Base-by-base conservation (phyloP, 2,888 invertebrate genomes). In the Andrena trimmerana region DNA sequence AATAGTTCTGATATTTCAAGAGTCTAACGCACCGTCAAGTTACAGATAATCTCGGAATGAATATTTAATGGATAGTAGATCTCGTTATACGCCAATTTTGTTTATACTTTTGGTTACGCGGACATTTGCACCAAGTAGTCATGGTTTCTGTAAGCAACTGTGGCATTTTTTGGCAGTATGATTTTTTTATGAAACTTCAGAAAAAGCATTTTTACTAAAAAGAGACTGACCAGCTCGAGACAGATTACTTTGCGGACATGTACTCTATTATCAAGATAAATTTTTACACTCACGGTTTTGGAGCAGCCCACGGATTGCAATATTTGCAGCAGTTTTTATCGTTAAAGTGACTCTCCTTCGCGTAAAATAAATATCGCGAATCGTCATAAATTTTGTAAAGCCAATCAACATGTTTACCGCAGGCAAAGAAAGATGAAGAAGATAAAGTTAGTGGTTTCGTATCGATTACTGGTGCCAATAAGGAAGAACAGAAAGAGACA, bases 401-500 rank as follows among this genome's bases (percentile, higher is more conserved):
- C 16, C 6, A 71, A 66, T 66, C 10, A 65, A 54, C 73, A 48
- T 60, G 7, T 72, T 78, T 29, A 70, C 88, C 88, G 57, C 79
- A 95, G 93, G 95, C 96, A 0, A 91, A 94, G 8, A 95, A 96
- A 88, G 96, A 96, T 91, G 93, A 95, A 88, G 95, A 95, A 90
- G 95, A 95, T 42, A 95, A 95, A 81, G 94, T 96, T 2, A 95
- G 96, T 57, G 96, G 96, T 5, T 95, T 95, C 29, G 94, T 96
- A 29, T 85, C 93, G 59, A 95, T 96, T 87, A 94, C 95, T 65
- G 95, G 94, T 85, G 95, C 92, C 59, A 95, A 96, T 80, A 94
- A 95, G 48, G 95, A 94, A 76, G 95, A 95, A 94, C 95, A 95
- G 84, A 95, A 96, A 78, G 96, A 96, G 83, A 96, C 96, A 63